Conservation (phyloP, 2,888 invertebrate species). For the Drosophila meridionalis region DNA sequence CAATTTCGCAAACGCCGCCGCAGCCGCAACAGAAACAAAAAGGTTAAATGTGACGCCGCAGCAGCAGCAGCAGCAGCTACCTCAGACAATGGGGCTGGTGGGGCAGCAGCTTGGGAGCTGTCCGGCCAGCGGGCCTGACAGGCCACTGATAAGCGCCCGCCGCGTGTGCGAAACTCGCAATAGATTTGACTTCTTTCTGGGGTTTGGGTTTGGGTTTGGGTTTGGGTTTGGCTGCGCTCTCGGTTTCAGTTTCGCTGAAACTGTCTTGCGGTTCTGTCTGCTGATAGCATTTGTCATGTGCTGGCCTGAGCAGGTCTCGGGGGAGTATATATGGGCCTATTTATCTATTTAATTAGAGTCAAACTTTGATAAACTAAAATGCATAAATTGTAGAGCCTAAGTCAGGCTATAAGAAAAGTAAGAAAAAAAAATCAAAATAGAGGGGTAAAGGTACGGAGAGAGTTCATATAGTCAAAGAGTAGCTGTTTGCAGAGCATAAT, state of each 20-base stretch:
- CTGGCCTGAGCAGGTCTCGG: background rate
- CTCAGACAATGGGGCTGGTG: background rate
- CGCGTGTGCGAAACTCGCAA: slow-evolving; percentile 46
- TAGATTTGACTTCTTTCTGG: slow-evolving; percentile 44
- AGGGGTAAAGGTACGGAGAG: background rate
- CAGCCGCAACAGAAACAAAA: slow-evolving; percentile 33
- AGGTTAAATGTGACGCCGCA: slow-evolving; percentile 67
- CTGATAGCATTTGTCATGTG: slow-evolving; percentile 49
- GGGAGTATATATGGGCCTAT: background rate
- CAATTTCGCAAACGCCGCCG: slow-evolving; percentile 67
- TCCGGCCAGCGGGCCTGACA: slow-evolving; percentile 56
- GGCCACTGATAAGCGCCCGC: slow-evolving; percentile 60
- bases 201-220: background rate
- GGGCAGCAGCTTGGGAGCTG: background rate
- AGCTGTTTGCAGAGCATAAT: background rate
- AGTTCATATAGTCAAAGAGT: background rate
- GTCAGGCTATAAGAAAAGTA: no score
- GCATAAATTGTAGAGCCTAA: no score
- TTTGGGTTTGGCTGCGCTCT: background rate
- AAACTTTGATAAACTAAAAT: no score
- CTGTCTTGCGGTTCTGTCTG: slow-evolving; percentile 37
- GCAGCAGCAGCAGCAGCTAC: slow-evolving; percentile 5
- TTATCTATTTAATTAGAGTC: no score
- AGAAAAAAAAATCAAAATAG: no score
- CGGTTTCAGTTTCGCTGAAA: background rate